Conservation (phyloP, 2,797 vertebrate species). For the Eutrigla gurnardus region DNA sequence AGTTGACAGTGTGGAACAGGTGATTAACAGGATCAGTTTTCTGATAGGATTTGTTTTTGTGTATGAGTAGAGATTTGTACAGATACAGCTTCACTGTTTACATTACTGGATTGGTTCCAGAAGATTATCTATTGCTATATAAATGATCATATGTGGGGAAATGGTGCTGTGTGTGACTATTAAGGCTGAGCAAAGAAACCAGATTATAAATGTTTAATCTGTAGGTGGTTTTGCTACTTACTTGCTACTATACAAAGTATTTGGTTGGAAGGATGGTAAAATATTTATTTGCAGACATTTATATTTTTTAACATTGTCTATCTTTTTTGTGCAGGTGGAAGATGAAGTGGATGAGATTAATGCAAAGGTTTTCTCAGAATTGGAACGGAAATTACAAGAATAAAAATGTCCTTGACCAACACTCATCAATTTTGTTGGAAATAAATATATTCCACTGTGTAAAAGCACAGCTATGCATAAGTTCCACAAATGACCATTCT, state of each 20-base stretch:
- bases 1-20: slow-evolving; percentile 86
- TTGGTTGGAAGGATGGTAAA: not conserved
- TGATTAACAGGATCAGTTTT: slow-evolving; percentile 47
- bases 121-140: not conserved
- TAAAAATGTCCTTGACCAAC: slow-evolving; percentile 29
- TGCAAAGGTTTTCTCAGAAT: slow-evolving; percentile 82
- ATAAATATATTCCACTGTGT: slow-evolving; percentile 17
- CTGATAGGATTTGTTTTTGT: not conserved
- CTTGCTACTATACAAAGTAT: not conserved
- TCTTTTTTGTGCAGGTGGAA: slow-evolving; percentile 77
- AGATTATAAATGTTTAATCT: not conserved
- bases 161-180: not conserved
- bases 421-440: not conserved
- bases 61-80: not conserved
- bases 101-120: not conserved
- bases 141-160: not conserved
- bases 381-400: slow-evolving; percentile 84
- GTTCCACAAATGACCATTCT: slow-evolving; percentile 13
- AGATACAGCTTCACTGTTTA: not conserved
- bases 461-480: slow-evolving; percentile 7
- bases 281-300: not conserved
- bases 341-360: slow-evolving; percentile 88
- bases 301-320: slow-evolving; percentile 10
- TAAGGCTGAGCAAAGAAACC: not conserved
- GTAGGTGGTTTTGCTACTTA: not conserved